Evolutionary conservation across 2,888 invertebrate genomes (phyloP), one percentile per base, ranked within the genome.

Genomic region (Liposcelis brunnea): DNA sequence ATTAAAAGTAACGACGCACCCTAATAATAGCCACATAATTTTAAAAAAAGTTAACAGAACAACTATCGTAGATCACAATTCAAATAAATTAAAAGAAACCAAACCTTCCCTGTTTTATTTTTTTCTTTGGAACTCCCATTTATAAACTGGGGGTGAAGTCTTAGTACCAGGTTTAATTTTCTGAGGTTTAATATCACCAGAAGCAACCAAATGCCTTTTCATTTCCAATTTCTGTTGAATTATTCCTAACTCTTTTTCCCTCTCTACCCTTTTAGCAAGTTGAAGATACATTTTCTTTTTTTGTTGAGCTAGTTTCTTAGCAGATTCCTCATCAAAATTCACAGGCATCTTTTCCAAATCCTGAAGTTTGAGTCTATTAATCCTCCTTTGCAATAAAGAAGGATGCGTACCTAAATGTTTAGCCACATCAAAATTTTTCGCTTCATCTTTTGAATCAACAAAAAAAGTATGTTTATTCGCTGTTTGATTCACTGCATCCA

Each of bases 121-220:
- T 59, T 87, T 87, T 52, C 90, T 71, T 59, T 84, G 77, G 57
- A 78, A 85, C 52, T 76, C 77, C 71, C 89, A 90, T 54, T 75
- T 66, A 59, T 82, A 89, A 3, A 87, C 69, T 0, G 89, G 80
- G 0, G 87, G 76, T 0, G 73, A 60, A 11, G 71, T 63, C 52
- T 75, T 77, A 0, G 78, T 76, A 2, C 74, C 86, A 5, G 61
- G 59, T 45, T 68, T 68, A 1, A 86, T 55, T 52, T 68, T 66
- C 55, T 74, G 79, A 0, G 84, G 82, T 53, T 77, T 78, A 0
- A 68, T 56, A 16, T 52, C 56, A 38, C 72, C 75, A 43, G 72
- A 75, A 51, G 75, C 74, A 51, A 78, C 75, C 1, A 87, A 59
- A 43, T 74, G 69, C 37, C 72, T 70, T 51, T 79, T 76, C 1